Evolutionary conservation across 2,888 invertebrate species (phyloP).

Genomic region (Drosophila flavopinicola): DNA sequence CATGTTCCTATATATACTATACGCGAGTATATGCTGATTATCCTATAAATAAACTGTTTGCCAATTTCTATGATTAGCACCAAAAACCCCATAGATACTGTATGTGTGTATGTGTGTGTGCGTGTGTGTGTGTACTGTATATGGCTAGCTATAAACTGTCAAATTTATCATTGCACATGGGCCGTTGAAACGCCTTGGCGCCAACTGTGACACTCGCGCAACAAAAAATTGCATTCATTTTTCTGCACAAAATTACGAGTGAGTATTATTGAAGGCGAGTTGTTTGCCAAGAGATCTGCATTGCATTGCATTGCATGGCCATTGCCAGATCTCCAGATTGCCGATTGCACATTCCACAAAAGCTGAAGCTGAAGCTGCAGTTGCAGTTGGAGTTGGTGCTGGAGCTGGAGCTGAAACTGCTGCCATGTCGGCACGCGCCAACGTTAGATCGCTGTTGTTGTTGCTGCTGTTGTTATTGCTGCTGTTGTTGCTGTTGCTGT

Average conservation of each 20-base stretch:
- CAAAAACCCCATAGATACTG: slow-evolving; percentile 13
- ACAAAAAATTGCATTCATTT: slow-evolving; percentile 77
- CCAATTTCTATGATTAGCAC: slow-evolving; percentile 49
- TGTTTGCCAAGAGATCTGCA: slow-evolving; percentile 25
- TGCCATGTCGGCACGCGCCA: slow-evolving; percentile 71
- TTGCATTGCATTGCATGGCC: slow-evolving; percentile 23
- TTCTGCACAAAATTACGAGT: slow-evolving; percentile 69
- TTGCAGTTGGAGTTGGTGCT: slow-evolving; percentile 7
- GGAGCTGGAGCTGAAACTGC: slow-evolving; percentile 10
- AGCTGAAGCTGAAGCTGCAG: slow-evolving; percentile 22
- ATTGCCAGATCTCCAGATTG: slow-evolving; percentile 56
- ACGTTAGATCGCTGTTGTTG: slow-evolving; percentile 56
- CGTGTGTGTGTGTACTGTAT: slow-evolving; percentile 34
- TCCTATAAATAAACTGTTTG: slow-evolving; percentile 45
- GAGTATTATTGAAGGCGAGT: slow-evolving; percentile 45
- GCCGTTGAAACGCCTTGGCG: slow-evolving; percentile 78
- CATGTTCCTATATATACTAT: slow-evolving; percentile 4
- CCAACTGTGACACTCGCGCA: slow-evolving; percentile 80
- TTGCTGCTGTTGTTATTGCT: slow-evolving; percentile 21
- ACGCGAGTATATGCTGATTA: slow-evolving; percentile 16
- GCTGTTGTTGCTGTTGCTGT: slow-evolving; percentile 23
- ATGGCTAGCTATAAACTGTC: slow-evolving; percentile 75
- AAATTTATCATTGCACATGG: slow-evolving; percentile 81
- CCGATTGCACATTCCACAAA: slow-evolving; percentile 69
- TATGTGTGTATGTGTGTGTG: not conserved